Evolutionary conservation across 2,797 vertebrate species (phyloP), one percentile per base, ranked within the genome.

Genomic region (Iguana delicatissima): DNA sequence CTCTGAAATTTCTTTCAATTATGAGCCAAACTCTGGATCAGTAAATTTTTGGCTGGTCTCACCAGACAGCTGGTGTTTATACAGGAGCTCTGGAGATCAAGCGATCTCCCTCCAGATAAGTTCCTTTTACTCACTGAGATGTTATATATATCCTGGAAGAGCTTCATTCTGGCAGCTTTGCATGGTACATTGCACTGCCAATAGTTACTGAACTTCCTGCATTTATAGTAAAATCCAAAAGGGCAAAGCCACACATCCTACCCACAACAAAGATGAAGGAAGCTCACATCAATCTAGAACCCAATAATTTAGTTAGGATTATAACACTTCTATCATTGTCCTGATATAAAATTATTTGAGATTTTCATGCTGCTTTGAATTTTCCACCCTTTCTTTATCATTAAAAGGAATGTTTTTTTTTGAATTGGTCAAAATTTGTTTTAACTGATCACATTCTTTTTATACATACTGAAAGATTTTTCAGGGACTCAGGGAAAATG

Each of bases 81-180:
- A 93, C 90, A 92, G 93, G 92, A 20, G 16, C 80, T 91, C 92
- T 88, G 79, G 89, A 67, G 90, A 88, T 1, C 29, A 89, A 82
- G 79, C 32, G 1, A 52, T 8, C 90, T 32, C 24, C 22, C 0
- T 0, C 2, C 87, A 73, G 74, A 50, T 22, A 92, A 26, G 50
- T 64, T 69, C 83, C 57, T 2, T 67, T 90, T 76, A 38, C 1
- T 91, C n/a, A 72, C 32, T 0, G 0, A 29, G 85, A 90, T 22
- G 29, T 72, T n/a, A 85, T 3, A 20, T 42, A 91, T 20, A 10
- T 79, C 86, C 26, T 5, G 0, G 0, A 89, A 86, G 1, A 4
- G 12, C 18, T 69, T 91, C 35, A 84, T 86, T 80, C 26, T 79
- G 86, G 86, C 59, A 64, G 42, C 76, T 79, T 50, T 87, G 74